A percentile compares a stretch with the other conserved stretches of the same genome.
Conservation (phyloP, 2,113 vertebrate species). For the Ptychochromis oligacanthus region DNA sequence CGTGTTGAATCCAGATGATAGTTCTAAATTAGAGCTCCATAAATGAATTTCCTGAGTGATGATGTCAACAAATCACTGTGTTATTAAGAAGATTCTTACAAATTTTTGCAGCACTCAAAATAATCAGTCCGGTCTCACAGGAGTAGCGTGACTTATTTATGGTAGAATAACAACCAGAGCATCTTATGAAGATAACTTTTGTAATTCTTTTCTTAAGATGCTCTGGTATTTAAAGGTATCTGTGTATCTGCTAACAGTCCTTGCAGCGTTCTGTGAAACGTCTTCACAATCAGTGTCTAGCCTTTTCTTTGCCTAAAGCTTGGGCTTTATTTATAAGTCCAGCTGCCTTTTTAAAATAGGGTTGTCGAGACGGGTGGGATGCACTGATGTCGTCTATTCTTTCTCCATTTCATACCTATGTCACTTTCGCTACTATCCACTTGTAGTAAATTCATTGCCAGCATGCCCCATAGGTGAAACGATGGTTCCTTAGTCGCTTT, state of each 20-base stretch:
- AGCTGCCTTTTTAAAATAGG: constrained; percentile 72
- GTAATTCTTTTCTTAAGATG: background rate
- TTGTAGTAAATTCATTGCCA: constrained; percentile 50
- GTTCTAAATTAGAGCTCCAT: background rate
- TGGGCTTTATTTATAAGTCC: no score
- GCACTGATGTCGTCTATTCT: constrained; percentile 11
- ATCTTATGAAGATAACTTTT: constrained; percentile 11
- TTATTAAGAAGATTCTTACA: constrained; percentile 9
- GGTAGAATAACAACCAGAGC: constrained; percentile 19
- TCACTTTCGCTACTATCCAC: background rate
- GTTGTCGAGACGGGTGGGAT: constrained; percentile 37
- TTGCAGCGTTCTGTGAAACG: constrained; percentile 42
- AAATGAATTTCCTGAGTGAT: background rate
- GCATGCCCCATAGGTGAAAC: constrained; percentile 31
- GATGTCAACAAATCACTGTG: background rate
- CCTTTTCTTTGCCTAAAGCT: constrained; percentile 13
- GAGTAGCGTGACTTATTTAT: constrained; percentile 25
- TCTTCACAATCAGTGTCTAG: constrained; percentile 30
- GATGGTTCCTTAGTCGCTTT: constrained; percentile 52
- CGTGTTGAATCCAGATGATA: background rate
- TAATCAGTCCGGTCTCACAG: constrained; percentile 8
- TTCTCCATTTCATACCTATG: constrained; percentile 15
- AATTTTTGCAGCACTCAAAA: background rate
- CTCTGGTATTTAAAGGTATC: constrained; percentile 24
- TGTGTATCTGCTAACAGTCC: constrained; percentile 34